Base-by-base conservation (phyloP, 2,888 invertebrate species). In the Pilophorus perplexus region DNA sequence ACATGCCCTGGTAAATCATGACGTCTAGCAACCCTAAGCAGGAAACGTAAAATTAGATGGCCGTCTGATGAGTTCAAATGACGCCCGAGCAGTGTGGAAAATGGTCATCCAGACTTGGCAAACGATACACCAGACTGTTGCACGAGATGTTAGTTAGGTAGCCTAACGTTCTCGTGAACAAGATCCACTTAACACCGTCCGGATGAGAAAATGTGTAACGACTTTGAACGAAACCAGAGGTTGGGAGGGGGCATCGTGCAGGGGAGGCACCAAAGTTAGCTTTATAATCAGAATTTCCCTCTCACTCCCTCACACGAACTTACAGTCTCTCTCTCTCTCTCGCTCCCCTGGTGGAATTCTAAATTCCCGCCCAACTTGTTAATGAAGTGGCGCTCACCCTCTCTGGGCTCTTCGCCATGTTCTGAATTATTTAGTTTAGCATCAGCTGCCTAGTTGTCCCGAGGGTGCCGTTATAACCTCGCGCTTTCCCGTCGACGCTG, bases 391-490 rank as follows among this genome's bases (percentile, higher is more conserved):
- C 28, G 23, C 54, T 22, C 27, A 20, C 27, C 27, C 44, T 20
- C 22, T 20, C 20, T 20, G 10, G 8, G 20, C 12, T 42, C 20
- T 28, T 14, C 33, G 22, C 54, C 54, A 37, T 54, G 54, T 54
- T 18, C 37, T 54, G 54, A 54, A 54, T 54, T 54, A 54, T 54
- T 54, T 54, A 54, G 54, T 20, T 33, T 37, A 54, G 54, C 54
- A 54, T 54, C 54, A 54, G 54, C 54, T 54, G 54, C 54, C 54
- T 54, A 54, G 54, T 54, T 54, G 54, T 54, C 54, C 54, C 54
- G 37, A 54, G 54, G 54, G 54, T 10, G 54, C 54, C 37, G 54
- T 54, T 54, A 54, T 54, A 54, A 54, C 37, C 54, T 33, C 37
- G 16, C 22, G 37, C 23, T 12, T 4, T 18, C 54, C 54, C 54